Base-by-base conservation (phyloP, 2,113 vertebrate genomes). In the Atherinomorus stipes region DNA sequence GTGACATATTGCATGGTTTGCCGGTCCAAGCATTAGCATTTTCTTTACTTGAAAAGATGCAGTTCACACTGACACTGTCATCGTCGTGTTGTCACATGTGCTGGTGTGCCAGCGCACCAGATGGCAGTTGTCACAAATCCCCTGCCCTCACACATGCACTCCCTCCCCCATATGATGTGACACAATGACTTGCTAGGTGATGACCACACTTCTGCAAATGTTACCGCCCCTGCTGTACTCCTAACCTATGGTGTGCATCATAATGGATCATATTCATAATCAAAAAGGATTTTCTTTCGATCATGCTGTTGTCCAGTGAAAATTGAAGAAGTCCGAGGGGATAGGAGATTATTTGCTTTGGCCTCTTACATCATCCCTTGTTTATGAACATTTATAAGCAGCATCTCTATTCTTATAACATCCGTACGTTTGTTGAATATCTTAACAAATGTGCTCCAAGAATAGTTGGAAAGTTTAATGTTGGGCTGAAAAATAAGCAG, bases 101-200 rank as follows among this genome's bases (percentile, higher is more conserved):
- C 83, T 76, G 62, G 61, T 83, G 60, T 84, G 77, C 80, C 70
- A 58, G 83, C 38, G 25, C 80, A 87, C 83, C 90, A 89, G 92
- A 90, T 91, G 90, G 90, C 80, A 81, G 63, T 73, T 89, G 83
- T 85, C 75, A 82, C 64, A 88, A 83, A 91, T 87, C 85, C 76
- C 65, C 76, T 50, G 18, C 70, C 78, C 84, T 53, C 74, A 86
- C 82, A 53, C 60, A 75, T 34, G 28, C 59, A 60, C 79, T 71
- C 38, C 80, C 68, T 84, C 75, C 82, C 65, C 59, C 74, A 71
- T 54, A 54, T 72, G 76, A 88, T 62, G 69, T 67, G 74, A 79
- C 74, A 86, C 68, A 83, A 66, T 84, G 71, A 78, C 81, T 76
- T 62, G 31, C 45, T 52, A 79, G 74, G 83, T 74, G 66, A 68